Evolutionary conservation across 1,140 invertebrate genomes (phyloP), one percentile per base, ranked within the genome.

Genomic region (Saccostrea echinata): DNA sequence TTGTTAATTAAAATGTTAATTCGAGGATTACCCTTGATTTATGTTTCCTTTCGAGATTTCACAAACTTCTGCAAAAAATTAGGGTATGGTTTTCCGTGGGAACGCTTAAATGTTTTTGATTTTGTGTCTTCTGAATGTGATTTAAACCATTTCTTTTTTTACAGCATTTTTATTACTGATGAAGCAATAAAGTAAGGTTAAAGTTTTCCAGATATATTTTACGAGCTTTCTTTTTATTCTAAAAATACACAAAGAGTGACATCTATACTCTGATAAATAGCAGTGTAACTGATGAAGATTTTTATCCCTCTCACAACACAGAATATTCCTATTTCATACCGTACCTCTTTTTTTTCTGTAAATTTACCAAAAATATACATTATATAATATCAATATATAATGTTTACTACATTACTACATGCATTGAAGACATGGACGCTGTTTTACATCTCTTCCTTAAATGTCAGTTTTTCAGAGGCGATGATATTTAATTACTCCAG

Each of bases 1-100:
- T 76, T 33, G 68, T 76, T 76, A 76, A 76, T 76, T 76, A 76
- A 76, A 76, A 76, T 76, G 68, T 76, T 76, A 76, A 76, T 76
- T 27, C 68, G 68, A 30, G 68, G 68, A 76, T 76, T 76, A 76
- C 27, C 3, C 16, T 30, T 76, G 68, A 76, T 76, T 76, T 76
- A 76, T 76, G 68, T 76, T 76, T 76, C 68, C 68, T 76, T 27
- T 76, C 30, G 68, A 11, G 30, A 76, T 76, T 76, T 76, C 27
- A 76, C 68, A 76, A 76, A 76, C 27, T 76, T 76, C 30, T 76
- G 68, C 68, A 76, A 76, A 76, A 76, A 30, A 33, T 27, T 27
- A 30, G 24, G 27, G 11, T 33, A 16, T 30, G 68, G 16, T 21
- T 18, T 61, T 76, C 68, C 68, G 68, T 76, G 68, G 68, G 68